Percentiles rank a stretch among this genome's conserved stretches.
Evolutionary conservation across 2,797 vertebrate species (phyloP).

Genomic region (Melopsittacus undulatus): DNA sequence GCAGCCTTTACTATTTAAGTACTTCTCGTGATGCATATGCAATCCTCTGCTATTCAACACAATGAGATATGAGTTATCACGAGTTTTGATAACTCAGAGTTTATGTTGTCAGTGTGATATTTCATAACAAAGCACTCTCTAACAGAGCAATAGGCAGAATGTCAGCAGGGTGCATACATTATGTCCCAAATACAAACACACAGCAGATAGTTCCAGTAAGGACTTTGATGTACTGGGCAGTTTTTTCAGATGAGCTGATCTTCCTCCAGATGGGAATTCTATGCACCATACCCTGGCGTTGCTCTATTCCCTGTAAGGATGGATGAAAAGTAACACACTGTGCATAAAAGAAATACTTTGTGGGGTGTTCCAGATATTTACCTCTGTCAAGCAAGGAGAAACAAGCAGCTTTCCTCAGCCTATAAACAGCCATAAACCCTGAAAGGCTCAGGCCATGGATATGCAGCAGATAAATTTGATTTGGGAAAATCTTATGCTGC

Average conservation of each 20-base stretch:
- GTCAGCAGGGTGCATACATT: not conserved
- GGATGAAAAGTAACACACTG: constrained; percentile 3
- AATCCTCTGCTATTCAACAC: not conserved
- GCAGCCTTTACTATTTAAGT: not conserved
- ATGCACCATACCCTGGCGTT: not conserved
- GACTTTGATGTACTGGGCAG: not conserved
- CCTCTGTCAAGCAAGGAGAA: not conserved
- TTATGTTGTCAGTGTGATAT: not conserved
- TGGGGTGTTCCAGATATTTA: not conserved
- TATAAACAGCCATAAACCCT: not conserved
- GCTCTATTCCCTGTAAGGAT: not conserved
- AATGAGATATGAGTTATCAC: not conserved
- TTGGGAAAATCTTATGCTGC: not conserved
- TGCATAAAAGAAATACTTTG: not conserved
- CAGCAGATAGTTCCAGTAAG: not conserved
- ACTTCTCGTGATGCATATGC: not conserved
- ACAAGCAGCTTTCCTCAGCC: not conserved
- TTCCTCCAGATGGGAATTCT: not conserved
- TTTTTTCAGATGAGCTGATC: not conserved
- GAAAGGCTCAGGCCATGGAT: not conserved
- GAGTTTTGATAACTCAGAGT: not conserved
- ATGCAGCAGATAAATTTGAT: not conserved
- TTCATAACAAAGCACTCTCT: not conserved
- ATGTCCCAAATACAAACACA: not conserved
- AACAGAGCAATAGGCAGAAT: not conserved